Evolutionary conservation across 2,113 vertebrate species (phyloP).

Genomic region (Oreochromis niloticus): DNA sequence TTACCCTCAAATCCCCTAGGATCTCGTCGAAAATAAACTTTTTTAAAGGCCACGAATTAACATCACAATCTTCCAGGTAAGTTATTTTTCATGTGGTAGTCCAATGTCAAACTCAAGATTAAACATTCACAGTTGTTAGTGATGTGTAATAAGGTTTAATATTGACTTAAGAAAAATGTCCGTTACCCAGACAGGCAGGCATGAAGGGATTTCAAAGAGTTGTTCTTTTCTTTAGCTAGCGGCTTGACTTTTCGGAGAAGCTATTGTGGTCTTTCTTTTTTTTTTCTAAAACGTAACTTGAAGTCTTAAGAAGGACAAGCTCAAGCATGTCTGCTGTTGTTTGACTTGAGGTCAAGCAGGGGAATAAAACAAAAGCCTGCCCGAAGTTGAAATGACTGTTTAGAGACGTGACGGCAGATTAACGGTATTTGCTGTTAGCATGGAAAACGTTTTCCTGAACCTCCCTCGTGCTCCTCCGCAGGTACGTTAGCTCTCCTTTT

Average conservation of each 20-base stretch:
- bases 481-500: neutral
- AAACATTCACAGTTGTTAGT: rapidly evolving
- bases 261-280: neutral
- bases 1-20: conserved; percentile 38
- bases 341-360: neutral
- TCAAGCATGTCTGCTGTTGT: conserved; percentile 21
- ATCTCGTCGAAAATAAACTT: conserved; percentile 11
- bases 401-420: neutral
- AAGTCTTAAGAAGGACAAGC: neutral
- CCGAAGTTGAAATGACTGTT: conserved; percentile 8
- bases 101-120: rapidly evolving
- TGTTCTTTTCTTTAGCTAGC: neutral
- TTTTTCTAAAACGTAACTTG: neutral
- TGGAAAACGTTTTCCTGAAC: neutral
- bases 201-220: neutral
- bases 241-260: neutral
- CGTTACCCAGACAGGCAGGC: conserved; percentile 25
- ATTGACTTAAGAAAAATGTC: neutral
- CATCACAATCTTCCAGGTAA: neutral
- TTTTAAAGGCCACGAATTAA: neutral
- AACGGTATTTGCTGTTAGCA: neutral
- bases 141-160: neutral
- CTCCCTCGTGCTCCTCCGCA: neutral
- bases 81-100: neutral
- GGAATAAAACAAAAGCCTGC: conserved; percentile 15